Percentiles rank a stretch among this genome's conserved stretches.
These are phyloP conservation scores for Microhierax caerulescens DNA, from an alignment of 2,797 vertebrate species.

Conservation along the genomic window DNA sequence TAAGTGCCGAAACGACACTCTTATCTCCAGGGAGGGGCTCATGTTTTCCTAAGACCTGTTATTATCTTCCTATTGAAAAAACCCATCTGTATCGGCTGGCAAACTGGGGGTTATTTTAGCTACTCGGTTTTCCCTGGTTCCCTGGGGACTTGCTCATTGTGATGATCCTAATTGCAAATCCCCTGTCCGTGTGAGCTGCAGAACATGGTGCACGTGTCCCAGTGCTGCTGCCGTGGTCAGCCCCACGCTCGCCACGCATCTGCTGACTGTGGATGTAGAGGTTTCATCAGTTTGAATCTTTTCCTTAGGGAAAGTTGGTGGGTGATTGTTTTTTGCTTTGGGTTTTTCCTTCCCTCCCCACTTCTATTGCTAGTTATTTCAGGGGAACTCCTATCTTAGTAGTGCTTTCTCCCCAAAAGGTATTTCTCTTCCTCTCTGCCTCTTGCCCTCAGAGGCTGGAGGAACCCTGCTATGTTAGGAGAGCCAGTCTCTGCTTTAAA, in stretches of 20 bases:
- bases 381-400: not conserved
- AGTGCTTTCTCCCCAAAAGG: not conserved
- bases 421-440: not conserved
- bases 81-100: not conserved
- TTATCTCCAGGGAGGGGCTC: not conserved
- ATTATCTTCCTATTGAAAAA: not conserved
- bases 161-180: not conserved
- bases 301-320: not conserved
- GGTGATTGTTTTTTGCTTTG: not conserved
- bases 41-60: not conserved
- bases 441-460: not conserved
- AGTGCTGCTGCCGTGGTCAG: not conserved
- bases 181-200: not conserved
- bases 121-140: not conserved
- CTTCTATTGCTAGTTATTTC: not conserved
- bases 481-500: not conserved
- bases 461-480: not conserved
- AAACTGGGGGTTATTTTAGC: not conserved
- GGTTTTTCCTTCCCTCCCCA: not conserved
- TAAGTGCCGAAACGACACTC: not conserved
- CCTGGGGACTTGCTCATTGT: not conserved
- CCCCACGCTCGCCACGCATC: rapidly evolving
- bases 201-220: not conserved
- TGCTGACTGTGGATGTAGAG: not conserved
- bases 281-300: not conserved